Evolutionary conservation across 2,797 vertebrate genomes (phyloP), one percentile per base, ranked within the genome.

Genomic region (Momotus momota): DNA sequence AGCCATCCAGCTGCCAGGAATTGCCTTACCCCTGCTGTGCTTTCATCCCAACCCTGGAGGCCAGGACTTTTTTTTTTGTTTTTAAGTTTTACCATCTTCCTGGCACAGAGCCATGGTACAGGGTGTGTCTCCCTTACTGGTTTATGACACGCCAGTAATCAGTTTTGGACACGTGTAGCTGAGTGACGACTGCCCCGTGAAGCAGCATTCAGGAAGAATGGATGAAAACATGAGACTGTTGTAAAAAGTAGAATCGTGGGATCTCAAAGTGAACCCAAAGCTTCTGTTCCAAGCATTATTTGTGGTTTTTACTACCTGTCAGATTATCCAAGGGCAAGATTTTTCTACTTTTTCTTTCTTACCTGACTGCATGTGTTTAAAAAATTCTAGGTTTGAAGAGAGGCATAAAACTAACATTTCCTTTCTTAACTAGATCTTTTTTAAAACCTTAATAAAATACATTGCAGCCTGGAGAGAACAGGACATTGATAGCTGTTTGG

Each of bases 141-240:
- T 60, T 73, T 51, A 26, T 23, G 33, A 15, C 18, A 1, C 57
- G 1, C 41, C 14, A 20, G 14, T 77, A 57, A 87, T 80, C 64
- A 21, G 55, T 60, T 74, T 46, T 7, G 67, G 58, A 77, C 86
- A 78, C 2, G 0, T 5, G 16, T 7, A 15, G 31, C 51, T 85
- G 55, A 2, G 51, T 86, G 41, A n/a, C 4, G 5, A 1, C 26
- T 66, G 57, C 38, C 23, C 20, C 0, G 0, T 26, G 62, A 70
- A 41, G 10, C 46, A 49, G 15, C 2, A 0, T 25, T 81, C 33
- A 21, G 45, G 33, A 51, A 41, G 38, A 38, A 31, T 5, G 29
- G 33, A 3, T 55, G 0, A 61, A 46, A 26, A 29, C n/a, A 7
- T 0, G 9, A 86, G 33, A 51, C 51, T 51, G 12, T 1, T 41